Evolutionary conservation across 1,140 invertebrate species (phyloP), one percentile per base, ranked within the genome.

Genomic region (Orius insidiosus): DNA sequence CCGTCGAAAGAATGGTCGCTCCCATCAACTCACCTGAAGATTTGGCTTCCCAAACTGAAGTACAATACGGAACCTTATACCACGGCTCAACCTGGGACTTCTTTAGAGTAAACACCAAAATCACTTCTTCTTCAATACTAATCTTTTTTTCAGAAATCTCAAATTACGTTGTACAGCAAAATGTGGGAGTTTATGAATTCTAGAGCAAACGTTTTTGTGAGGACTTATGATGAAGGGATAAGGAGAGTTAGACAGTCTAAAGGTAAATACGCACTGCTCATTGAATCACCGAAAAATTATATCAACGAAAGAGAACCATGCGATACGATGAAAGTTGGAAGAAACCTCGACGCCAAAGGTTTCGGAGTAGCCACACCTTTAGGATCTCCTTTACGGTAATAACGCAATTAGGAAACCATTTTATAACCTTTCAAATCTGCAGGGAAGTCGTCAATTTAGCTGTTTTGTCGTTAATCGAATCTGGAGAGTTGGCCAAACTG

Each of bases 131-230:
- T n/a, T n/a, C n/a, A n/a, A n/a, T n/a, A n/a, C n/a, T n/a, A 40
- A 11, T 40, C 44, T 56, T 39, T 52, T 53, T 66, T 63, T 4
- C 64, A 92, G 87, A 75, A 76, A 58, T 94, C 89, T 3, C 83
- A 87, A 58, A 87, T 94, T 48, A 74, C 76, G 33, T 75, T 89
- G 1, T 95, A 93, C 64, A 78, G 79, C 58, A 78, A 84, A 62
- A 96, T 96, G 92, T 95, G 87, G 87, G 80, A 89, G 55, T 93
- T 85, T 56, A 95, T 96, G 90, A 82, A 80, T 53, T 74, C 79
- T 8, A 66, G 78, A 52, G 80, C 81, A 53, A 72, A 86, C 56
- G 80, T 87, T 18, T 88, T 90, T 55, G 81, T 87, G 0, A 65
- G 69, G 48, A 75, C 75, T 1, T 88, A 92, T 58, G 80, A 82